These are phyloP conservation scores for Glaucidium brasilianum DNA, from an alignment of 2,113 vertebrate genomes.

Conservation along the genomic window DNA sequence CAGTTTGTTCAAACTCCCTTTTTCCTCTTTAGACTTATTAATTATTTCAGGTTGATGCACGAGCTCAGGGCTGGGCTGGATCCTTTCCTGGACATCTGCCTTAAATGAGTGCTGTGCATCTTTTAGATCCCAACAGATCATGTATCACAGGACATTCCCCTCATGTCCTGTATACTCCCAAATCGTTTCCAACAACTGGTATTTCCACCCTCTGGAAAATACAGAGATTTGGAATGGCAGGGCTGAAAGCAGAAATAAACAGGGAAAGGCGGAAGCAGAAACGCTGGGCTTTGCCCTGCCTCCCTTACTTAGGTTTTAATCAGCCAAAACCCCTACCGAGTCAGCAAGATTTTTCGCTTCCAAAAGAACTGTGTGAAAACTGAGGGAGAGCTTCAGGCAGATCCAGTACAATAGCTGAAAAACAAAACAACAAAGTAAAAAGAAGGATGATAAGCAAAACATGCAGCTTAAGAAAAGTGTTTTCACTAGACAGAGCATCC, in stretches of 20 bases:
- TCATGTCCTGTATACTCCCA: not conserved
- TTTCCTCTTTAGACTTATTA: conserved; percentile 36
- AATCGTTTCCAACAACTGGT: conserved; percentile 3
- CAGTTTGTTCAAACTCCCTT: conserved; percentile 7
- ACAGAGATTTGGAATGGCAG: not conserved
- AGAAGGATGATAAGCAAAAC: not conserved
- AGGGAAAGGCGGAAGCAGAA: not conserved
- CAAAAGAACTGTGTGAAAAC: conserved; percentile 30
- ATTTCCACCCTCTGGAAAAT: not conserved
- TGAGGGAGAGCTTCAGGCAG: not conserved
- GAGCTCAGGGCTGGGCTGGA: not conserved
- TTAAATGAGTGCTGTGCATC: conserved; percentile 8
- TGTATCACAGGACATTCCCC: not conserved
- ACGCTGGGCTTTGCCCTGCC: not conserved
- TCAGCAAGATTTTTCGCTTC: conserved; percentile 41
- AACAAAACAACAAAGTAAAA: not conserved
- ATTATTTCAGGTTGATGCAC: conserved; percentile 48
- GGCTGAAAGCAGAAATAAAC: not conserved
- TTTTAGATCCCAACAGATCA: not conserved
- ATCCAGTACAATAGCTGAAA: conserved; percentile 31
- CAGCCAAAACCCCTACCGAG: not conserved
- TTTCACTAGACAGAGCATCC: not conserved
- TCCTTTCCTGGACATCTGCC: conserved; percentile 41
- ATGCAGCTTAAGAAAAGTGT: not conserved
- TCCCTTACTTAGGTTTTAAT: conserved; percentile 5